Evolutionary conservation across 2,113 vertebrate species (phyloP).

Genomic region (Clarias macrocephalus): DNA sequence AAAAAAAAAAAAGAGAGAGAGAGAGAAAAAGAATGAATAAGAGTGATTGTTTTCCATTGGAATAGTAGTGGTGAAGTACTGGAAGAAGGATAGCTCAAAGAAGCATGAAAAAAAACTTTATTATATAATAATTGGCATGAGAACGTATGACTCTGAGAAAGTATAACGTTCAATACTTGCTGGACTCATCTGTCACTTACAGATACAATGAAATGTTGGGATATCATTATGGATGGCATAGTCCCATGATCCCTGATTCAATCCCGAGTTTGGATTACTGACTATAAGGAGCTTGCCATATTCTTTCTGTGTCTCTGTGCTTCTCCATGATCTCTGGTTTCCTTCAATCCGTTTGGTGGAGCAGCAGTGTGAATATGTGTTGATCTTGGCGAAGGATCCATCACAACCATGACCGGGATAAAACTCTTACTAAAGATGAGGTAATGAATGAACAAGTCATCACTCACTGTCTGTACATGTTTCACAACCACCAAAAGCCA

Average conservation of each 20-base stretch:
- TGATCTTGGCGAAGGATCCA: background rate
- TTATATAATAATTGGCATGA: background rate
- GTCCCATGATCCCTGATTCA: background rate
- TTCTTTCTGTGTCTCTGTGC: background rate
- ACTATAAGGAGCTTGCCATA: background rate
- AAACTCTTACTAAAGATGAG: background rate
- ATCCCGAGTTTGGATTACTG: background rate
- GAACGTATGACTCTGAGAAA: background rate
- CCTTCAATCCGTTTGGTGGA: background rate
- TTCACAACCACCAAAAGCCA: background rate
- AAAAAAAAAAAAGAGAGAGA: background rate
- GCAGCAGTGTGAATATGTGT: background rate
- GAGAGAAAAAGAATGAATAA: background rate
- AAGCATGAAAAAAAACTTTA: background rate
- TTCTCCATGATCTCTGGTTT: background rate
- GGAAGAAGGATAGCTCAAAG: background rate
- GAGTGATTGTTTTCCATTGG: background rate
- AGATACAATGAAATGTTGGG: background rate
- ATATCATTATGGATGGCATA: background rate
- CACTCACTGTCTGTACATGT: background rate
- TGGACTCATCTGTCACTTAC: background rate
- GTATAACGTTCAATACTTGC: background rate
- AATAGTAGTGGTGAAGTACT: background rate
- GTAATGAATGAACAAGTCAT: background rate
- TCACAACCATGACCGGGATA: background rate